Evolutionary conservation across 1,140 invertebrate genomes (phyloP).

Genomic region (Paraescarpia echinospica): DNA sequence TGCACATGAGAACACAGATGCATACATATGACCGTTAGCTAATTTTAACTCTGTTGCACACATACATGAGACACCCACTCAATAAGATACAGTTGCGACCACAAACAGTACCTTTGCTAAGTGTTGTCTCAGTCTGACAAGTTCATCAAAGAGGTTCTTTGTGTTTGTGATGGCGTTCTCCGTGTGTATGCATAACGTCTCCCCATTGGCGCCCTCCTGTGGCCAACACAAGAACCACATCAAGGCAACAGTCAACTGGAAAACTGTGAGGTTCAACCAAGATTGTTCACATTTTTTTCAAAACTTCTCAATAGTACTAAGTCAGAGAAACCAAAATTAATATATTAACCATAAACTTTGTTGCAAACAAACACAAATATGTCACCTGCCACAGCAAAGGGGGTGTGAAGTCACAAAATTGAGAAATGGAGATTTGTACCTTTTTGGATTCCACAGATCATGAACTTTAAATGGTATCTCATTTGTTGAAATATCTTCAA

Average conservation of each 20-base stretch:
- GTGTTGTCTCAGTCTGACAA: neutral
- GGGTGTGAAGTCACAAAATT: too few species aligned
- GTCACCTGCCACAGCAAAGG: too few species aligned
- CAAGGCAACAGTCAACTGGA: neutral
- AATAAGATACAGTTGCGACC: neutral
- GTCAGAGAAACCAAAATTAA: neutral
- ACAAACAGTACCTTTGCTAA: neutral
- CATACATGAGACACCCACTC: neutral
- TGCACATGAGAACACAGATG: neutral
- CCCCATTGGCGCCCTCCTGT: conserved; percentile 1
- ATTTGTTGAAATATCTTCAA: too few species aligned
- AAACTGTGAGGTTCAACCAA: neutral
- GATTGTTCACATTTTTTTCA: neutral
- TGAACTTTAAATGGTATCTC: too few species aligned
- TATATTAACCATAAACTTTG: neutral
- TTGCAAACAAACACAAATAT: neutral
- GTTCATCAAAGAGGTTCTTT: conserved; percentile 6
- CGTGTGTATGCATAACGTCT: neutral
- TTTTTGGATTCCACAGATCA: too few species aligned
- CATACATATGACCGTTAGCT: neutral
- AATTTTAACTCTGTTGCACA: neutral
- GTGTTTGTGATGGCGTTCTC: conserved; percentile 12
- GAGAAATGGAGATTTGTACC: too few species aligned
- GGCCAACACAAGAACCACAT: neutral
- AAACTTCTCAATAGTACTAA: neutral